Evolutionary conservation across 2,797 vertebrate species (phyloP).

Genomic region (Eulemur coronatus): DNA sequence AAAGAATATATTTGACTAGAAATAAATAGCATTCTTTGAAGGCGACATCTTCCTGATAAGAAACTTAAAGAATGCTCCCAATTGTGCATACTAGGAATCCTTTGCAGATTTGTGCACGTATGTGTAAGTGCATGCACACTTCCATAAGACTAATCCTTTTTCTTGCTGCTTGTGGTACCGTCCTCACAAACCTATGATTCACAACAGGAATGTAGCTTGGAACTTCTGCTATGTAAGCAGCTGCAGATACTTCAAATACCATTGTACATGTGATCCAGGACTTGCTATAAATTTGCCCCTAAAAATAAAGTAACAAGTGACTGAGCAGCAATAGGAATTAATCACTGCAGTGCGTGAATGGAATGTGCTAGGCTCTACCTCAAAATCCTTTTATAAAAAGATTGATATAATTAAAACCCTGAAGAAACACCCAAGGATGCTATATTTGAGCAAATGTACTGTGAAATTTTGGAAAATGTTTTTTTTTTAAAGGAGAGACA

Average conservation of each 20-base stretch:
- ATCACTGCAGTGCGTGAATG: conserved; percentile 85
- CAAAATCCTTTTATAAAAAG: conserved; percentile 84
- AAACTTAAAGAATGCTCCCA: background rate
- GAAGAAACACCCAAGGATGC: conserved; percentile 71
- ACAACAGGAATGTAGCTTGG: conserved; percentile 87
- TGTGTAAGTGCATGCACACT: background rate
- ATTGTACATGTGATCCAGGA: conserved; percentile 88
- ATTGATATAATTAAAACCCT: conserved; percentile 84
- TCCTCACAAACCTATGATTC: conserved; percentile 87
- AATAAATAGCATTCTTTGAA: background rate
- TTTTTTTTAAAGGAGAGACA: conserved; percentile 41
- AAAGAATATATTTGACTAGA: background rate
- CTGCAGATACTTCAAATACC: conserved; percentile 89
- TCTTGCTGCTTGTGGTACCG: conserved; percentile 80
- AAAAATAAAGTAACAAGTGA: conserved; percentile 91
- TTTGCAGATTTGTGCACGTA: conserved; percentile 59
- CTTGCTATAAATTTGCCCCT: conserved; percentile 89
- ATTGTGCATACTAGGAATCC: conserved; percentile 7
- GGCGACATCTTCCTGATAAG: conserved; percentile 26
- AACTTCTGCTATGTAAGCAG: conserved; percentile 90
- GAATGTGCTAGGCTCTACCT: conserved; percentile 86
- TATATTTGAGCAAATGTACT: conserved; percentile 71
- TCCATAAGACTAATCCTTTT: conserved; percentile 68
- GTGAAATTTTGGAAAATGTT: conserved; percentile 51
- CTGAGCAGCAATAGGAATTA: conserved; percentile 88